phyloP scores from a whole-genome alignment of 1,140 invertebrate species.

The Anastatus disparis region DNA sequence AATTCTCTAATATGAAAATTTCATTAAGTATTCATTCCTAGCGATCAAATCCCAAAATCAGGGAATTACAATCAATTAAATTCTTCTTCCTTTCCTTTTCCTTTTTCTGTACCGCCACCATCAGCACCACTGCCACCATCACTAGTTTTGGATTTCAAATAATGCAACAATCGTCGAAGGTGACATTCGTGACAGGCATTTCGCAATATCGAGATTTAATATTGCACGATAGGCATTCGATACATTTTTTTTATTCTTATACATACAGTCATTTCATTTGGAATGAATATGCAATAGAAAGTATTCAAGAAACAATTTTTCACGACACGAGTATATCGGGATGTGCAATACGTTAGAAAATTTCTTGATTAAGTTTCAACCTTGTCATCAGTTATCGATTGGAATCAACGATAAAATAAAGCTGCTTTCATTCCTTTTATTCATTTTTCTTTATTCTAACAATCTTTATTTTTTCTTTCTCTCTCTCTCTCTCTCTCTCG shows the following conservation, averaged over 20 bases:
- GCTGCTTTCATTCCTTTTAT: no score
- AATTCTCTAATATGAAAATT: constrained; percentile 9
- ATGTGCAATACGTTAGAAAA: no score
- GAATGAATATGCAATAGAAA: no score
- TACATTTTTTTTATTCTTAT: no score
- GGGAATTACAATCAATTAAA: constrained; percentile 32
- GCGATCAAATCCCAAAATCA: constrained; percentile 19
- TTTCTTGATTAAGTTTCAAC: no score
- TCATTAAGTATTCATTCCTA: not conserved
- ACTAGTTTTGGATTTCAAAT: constrained; percentile 5
- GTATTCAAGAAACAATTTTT: constrained; percentile 15
- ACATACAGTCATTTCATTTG: constrained; percentile 1
- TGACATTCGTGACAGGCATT: constrained; percentile 23
- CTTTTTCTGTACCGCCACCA: no score
- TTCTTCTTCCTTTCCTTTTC: not conserved
- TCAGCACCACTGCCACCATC: not conserved
- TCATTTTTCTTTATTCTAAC: no score
- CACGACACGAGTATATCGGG: no score
- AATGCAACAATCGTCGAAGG: constrained; percentile 4
- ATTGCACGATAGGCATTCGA: not conserved
- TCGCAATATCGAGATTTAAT: constrained; percentile 25
- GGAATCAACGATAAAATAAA: no score
- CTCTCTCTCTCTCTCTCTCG: no score
- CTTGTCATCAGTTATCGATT: no score
- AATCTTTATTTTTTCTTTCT: no score